Conservation (phyloP, 37 sponge, comb jelly and placozoan genomes). For the Tethya wilhelma region DNA sequence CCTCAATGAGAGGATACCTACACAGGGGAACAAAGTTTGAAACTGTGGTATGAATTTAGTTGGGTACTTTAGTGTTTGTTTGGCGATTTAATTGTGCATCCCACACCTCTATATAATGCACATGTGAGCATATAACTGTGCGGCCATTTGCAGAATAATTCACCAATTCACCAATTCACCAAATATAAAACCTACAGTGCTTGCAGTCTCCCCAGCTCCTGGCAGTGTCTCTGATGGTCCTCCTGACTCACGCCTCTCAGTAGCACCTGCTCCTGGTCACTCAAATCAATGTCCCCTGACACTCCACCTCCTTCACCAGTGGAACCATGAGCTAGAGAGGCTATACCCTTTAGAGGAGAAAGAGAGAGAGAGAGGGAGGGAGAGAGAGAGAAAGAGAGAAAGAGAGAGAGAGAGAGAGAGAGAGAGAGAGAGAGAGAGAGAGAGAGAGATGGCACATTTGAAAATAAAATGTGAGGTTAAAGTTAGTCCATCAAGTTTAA, state of each 20-base stretch:
- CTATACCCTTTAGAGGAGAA: not conserved
- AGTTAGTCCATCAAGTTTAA: not conserved
- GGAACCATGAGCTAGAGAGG: not conserved
- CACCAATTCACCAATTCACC: not conserved
- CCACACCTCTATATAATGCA: not conserved
- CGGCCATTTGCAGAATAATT: too few relatives aligned
- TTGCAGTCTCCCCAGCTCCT: slow-evolving; percentile 57
- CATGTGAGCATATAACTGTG: too few relatives aligned
- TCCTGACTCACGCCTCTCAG: slow-evolving; percentile 30
- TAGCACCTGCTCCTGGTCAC: slow-evolving; percentile 14
- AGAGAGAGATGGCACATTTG: not conserved
- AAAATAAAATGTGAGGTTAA: not conserved
- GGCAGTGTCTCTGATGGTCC: slow-evolving; percentile 18
- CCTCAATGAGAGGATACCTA: slow-evolving; percentile 61
- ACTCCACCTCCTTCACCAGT: not conserved
- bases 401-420: not conserved
- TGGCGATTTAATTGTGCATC: not conserved
- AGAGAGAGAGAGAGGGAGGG: slow-evolving; percentile 18
- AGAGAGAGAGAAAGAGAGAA: slow-evolving; percentile 13
- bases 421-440: too few relatives aligned
- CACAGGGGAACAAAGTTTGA: not conserved
- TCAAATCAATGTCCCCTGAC: slow-evolving; percentile 20
- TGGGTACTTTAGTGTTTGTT: not conserved
- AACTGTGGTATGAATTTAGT: not conserved
- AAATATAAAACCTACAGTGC: slow-evolving; percentile 35